These are phyloP conservation scores for Sebastes schlegelii DNA, from an alignment of 2,113 vertebrate species.

Conservation along the genomic window DNA sequence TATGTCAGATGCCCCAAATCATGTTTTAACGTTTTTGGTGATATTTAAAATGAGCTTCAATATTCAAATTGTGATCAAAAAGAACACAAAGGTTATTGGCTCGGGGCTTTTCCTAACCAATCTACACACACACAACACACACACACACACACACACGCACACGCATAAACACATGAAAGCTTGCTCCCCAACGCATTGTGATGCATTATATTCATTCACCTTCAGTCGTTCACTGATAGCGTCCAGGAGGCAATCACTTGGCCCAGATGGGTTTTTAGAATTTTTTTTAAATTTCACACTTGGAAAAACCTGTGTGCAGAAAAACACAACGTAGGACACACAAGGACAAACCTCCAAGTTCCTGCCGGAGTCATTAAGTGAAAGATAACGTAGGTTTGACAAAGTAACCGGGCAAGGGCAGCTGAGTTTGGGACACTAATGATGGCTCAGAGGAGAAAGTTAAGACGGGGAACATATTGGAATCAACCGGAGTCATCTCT, in stretches of 20 bases:
- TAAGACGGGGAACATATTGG: slow-evolving; percentile 32
- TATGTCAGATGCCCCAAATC: too few relatives aligned
- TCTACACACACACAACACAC: not conserved
- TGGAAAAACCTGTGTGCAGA: not conserved
- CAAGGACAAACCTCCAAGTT: slow-evolving; percentile 1
- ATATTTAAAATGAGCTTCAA: not conserved
- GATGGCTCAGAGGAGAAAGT: slow-evolving; percentile 39
- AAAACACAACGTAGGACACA: not conserved
- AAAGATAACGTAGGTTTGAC: slow-evolving; percentile 18
- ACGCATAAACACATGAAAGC: not conserved
- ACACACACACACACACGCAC: not conserved
- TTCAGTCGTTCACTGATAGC: not conserved
- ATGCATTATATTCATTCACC: not conserved
- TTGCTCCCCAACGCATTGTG: not conserved
- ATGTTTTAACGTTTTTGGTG: not conserved
- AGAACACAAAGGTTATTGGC: not conserved
- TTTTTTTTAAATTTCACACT: not conserved
- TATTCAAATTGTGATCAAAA: slow-evolving; percentile 1
- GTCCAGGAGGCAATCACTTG: not conserved
- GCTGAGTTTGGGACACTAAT: slow-evolving; percentile 22
- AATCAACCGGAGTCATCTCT: slow-evolving; percentile 9
- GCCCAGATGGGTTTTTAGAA: not conserved
- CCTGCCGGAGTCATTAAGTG: not conserved
- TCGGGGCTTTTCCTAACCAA: not conserved
- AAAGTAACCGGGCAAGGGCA: not conserved